Base-by-base conservation (phyloP, 2,797 vertebrate genomes). In the Tangara arthus region DNA sequence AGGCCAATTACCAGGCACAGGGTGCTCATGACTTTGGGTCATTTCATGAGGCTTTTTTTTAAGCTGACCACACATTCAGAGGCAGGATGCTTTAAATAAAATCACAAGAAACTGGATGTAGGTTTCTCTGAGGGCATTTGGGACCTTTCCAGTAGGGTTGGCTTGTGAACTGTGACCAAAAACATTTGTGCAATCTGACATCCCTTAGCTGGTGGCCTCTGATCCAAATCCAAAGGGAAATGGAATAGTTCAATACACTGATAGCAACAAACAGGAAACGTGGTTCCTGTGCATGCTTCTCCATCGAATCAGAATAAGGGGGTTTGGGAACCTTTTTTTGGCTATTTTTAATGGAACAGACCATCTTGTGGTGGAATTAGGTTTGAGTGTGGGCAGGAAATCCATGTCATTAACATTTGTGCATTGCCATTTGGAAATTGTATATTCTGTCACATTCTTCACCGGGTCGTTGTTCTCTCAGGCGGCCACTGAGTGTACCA, bases 361-460 rank as follows among this genome's bases (percentile, higher is more conserved):
- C 49, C 57, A 37, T 88, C 57, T 50, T 57, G 49, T 73, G 44
- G 34, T 71, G 46, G 69, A 85, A 61, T 41, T 71, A 17, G 57
- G 32, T 49, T 89, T 66, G 42, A 88, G 24, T 7, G 27, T 52
- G 19, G 64, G 46, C 71, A 89, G 81, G 89, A 95, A 93, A 88
- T 90, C 57, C 49, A 10, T 44, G 91, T 93, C 88, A 76, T 95
- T 94, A 79, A 65, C 69, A 86, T 81, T 27, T 87, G 39, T n/a
- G 42, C 64, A 24, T 50, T 0, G 0, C 11, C 27, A 10, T 61
- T 88, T 93, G 72, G 65, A 53, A 7, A 8, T 42, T 93, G 76
- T 56, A 0, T 83, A 59, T 94, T 84, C 35, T 93, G 6, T 52
- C 65, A 59, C 93, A 55, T 96, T 81, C 78, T 81, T 83, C 50